phyloP scores from a whole-genome alignment of 2,888 invertebrate species.

The Hemaris fuciformis region DNA sequence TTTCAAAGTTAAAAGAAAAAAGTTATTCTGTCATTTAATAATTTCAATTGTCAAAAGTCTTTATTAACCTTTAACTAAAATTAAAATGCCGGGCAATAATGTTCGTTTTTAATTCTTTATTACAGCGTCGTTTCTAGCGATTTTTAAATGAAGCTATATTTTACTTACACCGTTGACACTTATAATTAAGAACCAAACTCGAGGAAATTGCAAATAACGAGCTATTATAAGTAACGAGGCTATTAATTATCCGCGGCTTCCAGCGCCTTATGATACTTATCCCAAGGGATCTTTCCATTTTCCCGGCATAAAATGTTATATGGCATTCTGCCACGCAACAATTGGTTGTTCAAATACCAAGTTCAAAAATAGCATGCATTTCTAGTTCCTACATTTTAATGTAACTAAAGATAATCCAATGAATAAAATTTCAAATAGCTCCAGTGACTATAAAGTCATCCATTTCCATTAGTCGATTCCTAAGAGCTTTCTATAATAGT shows the following conservation, averaged over 20 bases:
- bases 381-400: not conserved
- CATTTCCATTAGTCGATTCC: not conserved
- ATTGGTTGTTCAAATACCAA: not conserved
- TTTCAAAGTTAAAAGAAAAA: too few relatives aligned
- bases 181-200: not conserved
- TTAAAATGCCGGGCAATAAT: not conserved
- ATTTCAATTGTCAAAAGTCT: not conserved
- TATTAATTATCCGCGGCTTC: not conserved
- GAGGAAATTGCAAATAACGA: conserved; percentile 3
- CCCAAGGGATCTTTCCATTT: not conserved
- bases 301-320: not conserved
- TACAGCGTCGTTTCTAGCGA: not conserved
- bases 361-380: not conserved
- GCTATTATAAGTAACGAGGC: not conserved
- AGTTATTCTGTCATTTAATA: not conserved
- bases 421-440: not conserved
- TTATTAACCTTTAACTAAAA: not conserved
- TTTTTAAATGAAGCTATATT: not conserved
- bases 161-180: not conserved
- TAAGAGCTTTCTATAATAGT: not conserved
- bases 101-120: not conserved
- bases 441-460: not conserved
- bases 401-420: too few relatives aligned
- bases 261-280: not conserved
- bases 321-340: not conserved